A percentile compares a stretch with the other conserved stretches of the same genome.
Conservation (phyloP, 2,797 vertebrate genomes). For the Coranthus polyacanthus region DNA sequence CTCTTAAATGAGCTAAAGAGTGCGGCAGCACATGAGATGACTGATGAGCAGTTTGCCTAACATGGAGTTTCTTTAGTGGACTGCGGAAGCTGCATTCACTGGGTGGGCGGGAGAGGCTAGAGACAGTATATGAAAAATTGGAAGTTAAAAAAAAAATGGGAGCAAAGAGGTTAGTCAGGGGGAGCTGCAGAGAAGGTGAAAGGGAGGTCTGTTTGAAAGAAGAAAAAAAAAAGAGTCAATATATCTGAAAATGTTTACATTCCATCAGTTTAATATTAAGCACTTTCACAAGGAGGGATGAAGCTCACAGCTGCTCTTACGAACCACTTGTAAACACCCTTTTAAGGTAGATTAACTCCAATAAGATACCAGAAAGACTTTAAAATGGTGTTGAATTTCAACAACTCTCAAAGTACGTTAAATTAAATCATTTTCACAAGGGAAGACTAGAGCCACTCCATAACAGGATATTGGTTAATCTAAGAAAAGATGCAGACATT, state of each 20-base stretch:
- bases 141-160: slow-evolving; percentile 67
- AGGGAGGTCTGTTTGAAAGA: slow-evolving; percentile 76
- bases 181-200: slow-evolving; percentile 55
- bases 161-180: slow-evolving; percentile 75
- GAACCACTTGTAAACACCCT: slow-evolving; percentile 48
- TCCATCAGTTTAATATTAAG: slow-evolving; percentile 68
- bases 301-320: slow-evolving; percentile 34
- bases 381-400: slow-evolving; percentile 39
- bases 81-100: slow-evolving; percentile 48
- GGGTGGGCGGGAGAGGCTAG: slow-evolving; percentile 27
- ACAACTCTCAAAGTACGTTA: slow-evolving; percentile 22
- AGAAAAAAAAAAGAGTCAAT: slow-evolving; percentile 66
- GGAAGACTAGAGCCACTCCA: slow-evolving; percentile 27
- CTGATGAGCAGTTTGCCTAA: slow-evolving; percentile 66
- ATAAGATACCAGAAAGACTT: slow-evolving; percentile 34
- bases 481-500: slow-evolving; percentile 31
- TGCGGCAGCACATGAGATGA: slow-evolving; percentile 64
- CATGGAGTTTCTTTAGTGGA: slow-evolving; percentile 60
- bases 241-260: slow-evolving; percentile 73
- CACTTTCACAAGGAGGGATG: slow-evolving; percentile 55
- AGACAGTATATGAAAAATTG: slow-evolving; percentile 66
- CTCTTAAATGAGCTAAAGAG: slow-evolving; percentile 70
- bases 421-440: slow-evolving; percentile 35
- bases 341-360: slow-evolving; percentile 62
- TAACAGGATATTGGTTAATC: slow-evolving; percentile 39